A percentile compares a stretch with the other conserved stretches of the same genome.
phyloP scores from a whole-genome alignment of 2,113 vertebrate genomes.

The Scortum barcoo region DNA sequence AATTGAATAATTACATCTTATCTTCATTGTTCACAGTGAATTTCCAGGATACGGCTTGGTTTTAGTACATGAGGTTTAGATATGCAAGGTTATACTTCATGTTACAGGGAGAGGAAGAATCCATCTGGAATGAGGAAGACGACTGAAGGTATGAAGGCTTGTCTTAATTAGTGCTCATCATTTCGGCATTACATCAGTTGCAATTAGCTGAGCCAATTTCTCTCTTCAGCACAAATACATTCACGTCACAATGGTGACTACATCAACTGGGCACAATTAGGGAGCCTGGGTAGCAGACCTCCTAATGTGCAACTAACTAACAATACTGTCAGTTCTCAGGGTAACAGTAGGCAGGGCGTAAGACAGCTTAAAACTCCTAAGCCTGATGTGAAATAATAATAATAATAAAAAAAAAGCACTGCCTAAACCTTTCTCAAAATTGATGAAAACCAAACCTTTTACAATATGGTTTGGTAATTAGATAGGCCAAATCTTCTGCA shows the following conservation, averaged over 20 bases:
- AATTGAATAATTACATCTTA: background rate
- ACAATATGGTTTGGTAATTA: conserved; percentile 85
- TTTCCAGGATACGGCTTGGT: background rate
- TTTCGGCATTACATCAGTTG: conserved; percentile 58
- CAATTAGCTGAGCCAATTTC: conserved; percentile 67
- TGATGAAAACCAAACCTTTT: conserved; percentile 77
- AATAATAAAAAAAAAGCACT: conserved; percentile 56
- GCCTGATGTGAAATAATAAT: conserved; percentile 32
- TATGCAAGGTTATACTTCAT: conserved; percentile 12
- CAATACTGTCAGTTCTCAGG: conserved; percentile 66
- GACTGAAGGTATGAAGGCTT: conserved; percentile 52
- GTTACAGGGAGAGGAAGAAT: conserved; percentile 24
- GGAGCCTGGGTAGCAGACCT: conserved; percentile 58
- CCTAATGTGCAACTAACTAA: conserved; percentile 69
- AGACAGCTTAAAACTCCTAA: conserved; percentile 52
- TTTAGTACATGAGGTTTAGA: background rate
- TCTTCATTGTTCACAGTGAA: background rate
- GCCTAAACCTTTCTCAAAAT: conserved; percentile 55
- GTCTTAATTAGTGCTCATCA: conserved; percentile 75
- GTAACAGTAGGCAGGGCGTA: conserved; percentile 48
- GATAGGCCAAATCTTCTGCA: conserved; percentile 78
- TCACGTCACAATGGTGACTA: conserved; percentile 62
- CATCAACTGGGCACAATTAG: conserved; percentile 71
- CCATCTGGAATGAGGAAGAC: conserved; percentile 20
- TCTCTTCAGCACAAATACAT: conserved; percentile 53